Conservation (phyloP, 1,140 invertebrate genomes). For the Procambarus virginalis region DNA sequence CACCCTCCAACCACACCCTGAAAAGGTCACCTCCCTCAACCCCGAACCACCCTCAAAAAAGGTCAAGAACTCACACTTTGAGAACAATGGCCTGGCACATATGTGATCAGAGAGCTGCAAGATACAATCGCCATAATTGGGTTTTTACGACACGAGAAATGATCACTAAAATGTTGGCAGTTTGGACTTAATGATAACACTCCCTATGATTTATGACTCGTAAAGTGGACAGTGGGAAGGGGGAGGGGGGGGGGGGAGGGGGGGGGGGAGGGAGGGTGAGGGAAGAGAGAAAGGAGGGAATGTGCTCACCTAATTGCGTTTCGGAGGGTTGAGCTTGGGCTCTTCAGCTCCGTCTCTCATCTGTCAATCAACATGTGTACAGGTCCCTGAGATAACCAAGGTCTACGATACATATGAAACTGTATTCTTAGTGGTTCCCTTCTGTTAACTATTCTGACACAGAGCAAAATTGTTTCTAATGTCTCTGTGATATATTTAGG, state of each 20-base stretch:
- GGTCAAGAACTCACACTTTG: neutral
- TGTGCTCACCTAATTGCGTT: no score
- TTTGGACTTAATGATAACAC: constrained; percentile 63
- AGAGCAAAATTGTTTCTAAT: no score
- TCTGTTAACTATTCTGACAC: no score
- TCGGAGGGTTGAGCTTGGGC: no score
- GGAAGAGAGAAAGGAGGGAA: neutral
- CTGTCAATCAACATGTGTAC: no score
- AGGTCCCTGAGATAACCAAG: no score
- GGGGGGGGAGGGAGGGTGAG: neutral
- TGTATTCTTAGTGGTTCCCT: no score
- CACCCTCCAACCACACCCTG: neutral
- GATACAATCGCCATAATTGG: constrained; percentile 45
- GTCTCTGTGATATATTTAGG: no score
- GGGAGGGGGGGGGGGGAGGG: neutral
- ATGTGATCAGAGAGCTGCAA: constrained; percentile 13
- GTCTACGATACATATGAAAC: no score
- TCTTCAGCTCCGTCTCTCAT: no score
- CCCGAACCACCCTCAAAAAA: constrained; percentile 1
- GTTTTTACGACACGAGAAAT: constrained; percentile 36
- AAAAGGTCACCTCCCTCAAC: neutral
- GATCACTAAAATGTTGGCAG: constrained; percentile 59
- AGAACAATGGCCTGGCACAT: neutral
- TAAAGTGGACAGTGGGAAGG: constrained; percentile 17
- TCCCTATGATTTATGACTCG: constrained; percentile 54